Base-by-base conservation (phyloP, 2,797 vertebrate species). In the Coendou prehensilis region DNA sequence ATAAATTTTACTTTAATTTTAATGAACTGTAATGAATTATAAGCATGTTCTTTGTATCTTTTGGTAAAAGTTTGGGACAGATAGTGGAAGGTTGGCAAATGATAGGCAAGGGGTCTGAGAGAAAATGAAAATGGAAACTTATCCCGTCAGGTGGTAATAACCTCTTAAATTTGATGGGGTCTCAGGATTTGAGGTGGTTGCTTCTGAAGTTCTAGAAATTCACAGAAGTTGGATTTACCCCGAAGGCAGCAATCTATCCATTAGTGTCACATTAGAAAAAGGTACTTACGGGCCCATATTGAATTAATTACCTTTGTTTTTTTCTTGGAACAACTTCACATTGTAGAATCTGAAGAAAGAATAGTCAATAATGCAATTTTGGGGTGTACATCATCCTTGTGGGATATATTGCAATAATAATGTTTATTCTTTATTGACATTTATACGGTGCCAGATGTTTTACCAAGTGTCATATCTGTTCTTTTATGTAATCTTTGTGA, bases 1-100 rank as follows among this genome's bases (percentile, higher is more conserved):
- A 98, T 98, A 98, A 98, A 98, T 97, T 98, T 98, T 98, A 98
- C 98, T 98, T 98, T 98, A 95, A 98, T 98, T 99, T 99, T 98
- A 99, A 99, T 98, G 98, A 98, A 98, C 97, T 98, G 89, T 98
- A 98, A 98, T 99, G 98, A 98, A 98, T 98, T 98, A 97, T 97
- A 98, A 98, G 97, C 91, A 76, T 87, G 97, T 98, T 89, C 97
- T 97, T 98, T 98, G 98, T 98, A 97, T 98, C 97, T 97, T 97
- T 96, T 91, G 90, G 98, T 98, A 95, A 97, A 98, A 98, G 97
- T 98, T 97, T 86, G 83, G 92, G 64, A 87, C 95, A 96, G 97
- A 97, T 80, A 97, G 96, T 76, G 82, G 82, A 97, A 95, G 94
- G 92, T 28, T 98, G 97, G 85, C 96, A 93, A 71, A 96, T 96